These are phyloP conservation scores for Deilephila elpenor DNA, from an alignment of 2,888 invertebrate species.

Conservation along the genomic window DNA sequence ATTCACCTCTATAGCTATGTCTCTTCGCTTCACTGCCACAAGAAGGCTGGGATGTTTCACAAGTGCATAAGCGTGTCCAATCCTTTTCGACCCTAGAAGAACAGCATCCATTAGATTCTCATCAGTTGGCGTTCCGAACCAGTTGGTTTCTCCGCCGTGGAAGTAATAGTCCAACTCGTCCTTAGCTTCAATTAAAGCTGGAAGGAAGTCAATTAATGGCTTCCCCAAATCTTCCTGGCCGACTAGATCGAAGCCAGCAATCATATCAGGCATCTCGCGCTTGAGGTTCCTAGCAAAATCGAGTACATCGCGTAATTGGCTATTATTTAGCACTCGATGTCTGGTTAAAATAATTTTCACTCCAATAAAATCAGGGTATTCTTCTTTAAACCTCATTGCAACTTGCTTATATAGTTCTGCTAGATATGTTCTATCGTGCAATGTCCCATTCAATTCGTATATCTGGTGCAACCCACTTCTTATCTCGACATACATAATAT, in stretches of 20 bases:
- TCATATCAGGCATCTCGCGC: constrained; percentile 85
- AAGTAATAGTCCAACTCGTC: constrained; percentile 87
- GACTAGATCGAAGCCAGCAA: constrained; percentile 92
- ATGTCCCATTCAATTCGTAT: constrained; percentile 86
- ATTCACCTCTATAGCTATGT: constrained; percentile 90
- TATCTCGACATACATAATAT: constrained; percentile 88
- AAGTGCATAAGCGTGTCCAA: constrained; percentile 91
- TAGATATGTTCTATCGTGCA: constrained; percentile 79
- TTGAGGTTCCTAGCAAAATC: constrained; percentile 65
- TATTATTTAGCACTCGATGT: constrained; percentile 53
- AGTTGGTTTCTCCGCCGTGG: constrained; percentile 92
- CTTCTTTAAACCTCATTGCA: constrained; percentile 82
- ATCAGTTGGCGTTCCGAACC: constrained; percentile 87
- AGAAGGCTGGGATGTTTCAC: constrained; percentile 89
- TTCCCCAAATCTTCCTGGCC: constrained; percentile 91
- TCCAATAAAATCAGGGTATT: constrained; percentile 88
- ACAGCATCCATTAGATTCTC: constrained; percentile 91
- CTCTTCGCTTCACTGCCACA: constrained; percentile 79
- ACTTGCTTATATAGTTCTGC: constrained; percentile 83
- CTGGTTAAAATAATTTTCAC: constrained; percentile 86
- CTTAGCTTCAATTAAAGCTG: constrained; percentile 79
- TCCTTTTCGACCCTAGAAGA: constrained; percentile 88
- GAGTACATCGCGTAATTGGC: constrained; percentile 73
- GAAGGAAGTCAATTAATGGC: constrained; percentile 85
- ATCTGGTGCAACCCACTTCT: constrained; percentile 84